phyloP scores from a whole-genome alignment of 2,888 invertebrate species.

The Cantharis rustica region DNA sequence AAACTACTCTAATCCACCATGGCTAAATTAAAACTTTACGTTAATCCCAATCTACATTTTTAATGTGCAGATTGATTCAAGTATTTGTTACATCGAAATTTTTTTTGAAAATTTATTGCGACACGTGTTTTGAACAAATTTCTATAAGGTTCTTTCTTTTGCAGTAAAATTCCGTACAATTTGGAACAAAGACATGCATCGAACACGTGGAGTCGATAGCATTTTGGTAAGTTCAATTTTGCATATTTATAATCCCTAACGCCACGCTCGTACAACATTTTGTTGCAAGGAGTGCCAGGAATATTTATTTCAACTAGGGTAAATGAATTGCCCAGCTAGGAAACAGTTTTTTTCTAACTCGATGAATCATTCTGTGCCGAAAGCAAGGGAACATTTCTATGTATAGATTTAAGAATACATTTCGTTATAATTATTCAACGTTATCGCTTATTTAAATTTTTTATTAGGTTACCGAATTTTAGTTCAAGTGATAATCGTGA shows the following conservation, averaged over 20 bases:
- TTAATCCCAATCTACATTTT: constrained; percentile 45
- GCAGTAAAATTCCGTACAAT: neutral
- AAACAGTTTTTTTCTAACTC: constrained; percentile 43
- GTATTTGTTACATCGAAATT: constrained; percentile 42
- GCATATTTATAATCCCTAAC: constrained; percentile 38
- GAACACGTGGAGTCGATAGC: neutral
- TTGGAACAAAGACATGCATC: neutral
- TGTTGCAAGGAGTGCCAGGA: constrained; percentile 48
- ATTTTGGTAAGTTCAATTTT: neutral
- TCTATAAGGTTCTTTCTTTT: neutral
- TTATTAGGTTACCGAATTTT: too few species aligned
- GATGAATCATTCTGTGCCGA: constrained; percentile 49
- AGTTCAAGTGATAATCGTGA: too few species aligned
- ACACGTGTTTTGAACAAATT: neutral
- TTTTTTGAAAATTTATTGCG: neutral
- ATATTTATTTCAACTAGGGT: constrained; percentile 36
- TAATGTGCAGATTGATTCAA: constrained; percentile 46
- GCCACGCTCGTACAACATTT: constrained; percentile 48
- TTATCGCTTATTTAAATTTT: too few species aligned
- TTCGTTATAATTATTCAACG: too few species aligned
- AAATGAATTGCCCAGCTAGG: constrained; percentile 45
- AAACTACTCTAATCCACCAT: constrained; percentile 42
- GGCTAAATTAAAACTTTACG: constrained; percentile 45
- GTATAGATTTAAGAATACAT: too few species aligned
- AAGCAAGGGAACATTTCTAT: constrained; percentile 49